phyloP scores from a whole-genome alignment of 92 coral and sea anemone genomes.

The Umimayanthus kanabou region DNA sequence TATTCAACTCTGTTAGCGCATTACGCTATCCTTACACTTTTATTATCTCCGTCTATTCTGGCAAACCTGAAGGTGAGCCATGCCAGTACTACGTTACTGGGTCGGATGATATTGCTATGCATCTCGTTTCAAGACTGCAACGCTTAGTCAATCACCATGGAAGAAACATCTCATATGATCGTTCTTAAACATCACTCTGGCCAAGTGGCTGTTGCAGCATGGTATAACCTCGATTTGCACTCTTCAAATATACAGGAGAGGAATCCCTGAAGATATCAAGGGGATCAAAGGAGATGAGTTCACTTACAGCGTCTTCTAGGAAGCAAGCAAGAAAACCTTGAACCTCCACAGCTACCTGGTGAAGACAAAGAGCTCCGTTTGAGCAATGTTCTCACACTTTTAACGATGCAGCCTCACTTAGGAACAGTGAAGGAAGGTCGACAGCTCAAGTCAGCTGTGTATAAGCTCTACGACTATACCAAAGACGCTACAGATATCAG shows the following conservation, averaged over 20 bases:
- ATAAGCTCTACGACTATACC: no score
- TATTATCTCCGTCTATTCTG: neutral
- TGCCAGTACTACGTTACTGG: neutral
- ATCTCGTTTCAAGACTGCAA: neutral
- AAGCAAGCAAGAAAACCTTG: no score
- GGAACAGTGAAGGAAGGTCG: no score
- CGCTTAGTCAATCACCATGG: neutral
- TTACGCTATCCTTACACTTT: neutral
- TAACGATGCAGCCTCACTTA: no score
- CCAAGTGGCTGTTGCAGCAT: constrained; percentile 10
- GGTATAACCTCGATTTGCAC: constrained; percentile 36
- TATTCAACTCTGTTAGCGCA: neutral
- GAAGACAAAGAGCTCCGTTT: no score
- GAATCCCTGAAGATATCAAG: constrained; percentile 42
- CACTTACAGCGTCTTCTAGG: neutral
- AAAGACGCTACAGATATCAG: no score
- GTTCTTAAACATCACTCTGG: constrained; percentile 34
- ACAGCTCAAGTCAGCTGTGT: no score
- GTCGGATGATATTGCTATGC: neutral
- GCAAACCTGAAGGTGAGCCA: neutral
- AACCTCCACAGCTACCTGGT: no score
- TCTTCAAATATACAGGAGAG: constrained; percentile 39
- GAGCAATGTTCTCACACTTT: no score
- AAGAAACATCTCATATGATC: constrained; percentile 39
- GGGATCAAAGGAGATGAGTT: neutral